A percentile compares a stretch with the other conserved stretches of the same genome.
phyloP scores from a whole-genome alignment of 2,113 vertebrate genomes.

The Odobenus rosmarus region DNA sequence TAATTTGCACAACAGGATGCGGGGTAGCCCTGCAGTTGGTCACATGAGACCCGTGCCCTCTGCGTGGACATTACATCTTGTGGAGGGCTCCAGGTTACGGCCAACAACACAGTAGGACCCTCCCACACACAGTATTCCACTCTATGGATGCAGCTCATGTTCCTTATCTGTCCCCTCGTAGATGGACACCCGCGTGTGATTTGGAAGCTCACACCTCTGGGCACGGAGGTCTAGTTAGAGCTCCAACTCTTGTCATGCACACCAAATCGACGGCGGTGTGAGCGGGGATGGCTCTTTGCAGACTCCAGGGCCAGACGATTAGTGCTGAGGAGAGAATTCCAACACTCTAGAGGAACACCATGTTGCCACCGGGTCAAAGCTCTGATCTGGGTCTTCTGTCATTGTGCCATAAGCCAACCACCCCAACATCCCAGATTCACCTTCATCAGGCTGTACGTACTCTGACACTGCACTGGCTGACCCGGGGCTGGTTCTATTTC shows the following conservation, averaged over 20 bases:
- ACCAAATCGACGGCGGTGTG: fast-evolving
- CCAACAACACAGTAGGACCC: neutral
- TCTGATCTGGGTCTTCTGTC: neutral
- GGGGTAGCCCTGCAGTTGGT: no score
- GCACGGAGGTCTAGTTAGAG: neutral
- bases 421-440: fast-evolving
- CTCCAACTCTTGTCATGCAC: no score
- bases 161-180: neutral
- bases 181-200: neutral
- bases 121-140: neutral
- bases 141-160: fast-evolving
- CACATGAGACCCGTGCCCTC: neutral
- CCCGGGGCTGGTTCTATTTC: neutral
- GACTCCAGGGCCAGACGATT: fast-evolving
- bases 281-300: fast-evolving
- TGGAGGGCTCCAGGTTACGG: neutral
- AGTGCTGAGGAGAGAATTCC: neutral
- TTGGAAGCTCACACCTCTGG: neutral
- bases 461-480: fast-evolving
- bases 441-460: fast-evolving
- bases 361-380: fast-evolving
- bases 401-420: fast-evolving
- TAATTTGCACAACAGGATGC: neutral
- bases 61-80: fast-evolving
- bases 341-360: fast-evolving